A percentile compares a stretch with the other conserved stretches of the same genome.
Conservation (phyloP, 2,888 invertebrate genomes). For the Yponomeuta evonymella region DNA sequence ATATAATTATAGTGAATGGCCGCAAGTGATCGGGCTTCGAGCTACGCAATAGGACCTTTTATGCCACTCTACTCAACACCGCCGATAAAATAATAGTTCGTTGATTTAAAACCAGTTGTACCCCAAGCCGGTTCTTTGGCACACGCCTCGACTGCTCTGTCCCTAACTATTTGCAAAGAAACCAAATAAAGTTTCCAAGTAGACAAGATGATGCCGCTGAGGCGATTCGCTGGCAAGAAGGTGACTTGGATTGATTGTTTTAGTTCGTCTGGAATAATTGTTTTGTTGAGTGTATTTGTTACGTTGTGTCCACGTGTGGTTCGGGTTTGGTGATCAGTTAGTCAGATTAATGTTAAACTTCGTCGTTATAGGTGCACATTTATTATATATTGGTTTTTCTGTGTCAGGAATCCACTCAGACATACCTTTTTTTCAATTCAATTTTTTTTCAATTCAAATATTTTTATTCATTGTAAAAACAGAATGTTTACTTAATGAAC, state of each 20-base stretch:
- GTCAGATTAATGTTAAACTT: too few species aligned
- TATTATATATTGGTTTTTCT: too few species aligned
- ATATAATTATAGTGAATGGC: too few species aligned
- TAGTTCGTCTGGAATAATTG: not conserved
- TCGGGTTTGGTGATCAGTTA: too few species aligned
- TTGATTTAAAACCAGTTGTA: slow-evolving; percentile 44
- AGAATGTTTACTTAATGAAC: too few species aligned
- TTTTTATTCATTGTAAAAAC: too few species aligned
- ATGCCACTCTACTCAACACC: not conserved
- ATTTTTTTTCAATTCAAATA: too few species aligned
- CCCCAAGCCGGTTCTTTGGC: slow-evolving; percentile 38
- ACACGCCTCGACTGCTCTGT: slow-evolving; percentile 38
- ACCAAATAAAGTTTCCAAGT: slow-evolving; percentile 32
- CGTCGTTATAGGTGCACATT: too few species aligned
- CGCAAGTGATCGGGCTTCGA: too few species aligned
- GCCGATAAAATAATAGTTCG: slow-evolving; percentile 5
- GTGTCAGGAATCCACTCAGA: too few species aligned
- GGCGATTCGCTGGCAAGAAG: slow-evolving; percentile 63
- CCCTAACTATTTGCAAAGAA: slow-evolving; percentile 32
- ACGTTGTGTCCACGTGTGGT: too few species aligned
- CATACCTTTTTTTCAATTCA: too few species aligned
- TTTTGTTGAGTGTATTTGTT: not conserved
- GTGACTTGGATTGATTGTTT: slow-evolving; percentile 33
- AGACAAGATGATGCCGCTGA: slow-evolving; percentile 57
- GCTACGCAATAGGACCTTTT: not conserved